Conservation (phyloP, 2,113 vertebrate genomes). For the Vulpes lagopus region DNA sequence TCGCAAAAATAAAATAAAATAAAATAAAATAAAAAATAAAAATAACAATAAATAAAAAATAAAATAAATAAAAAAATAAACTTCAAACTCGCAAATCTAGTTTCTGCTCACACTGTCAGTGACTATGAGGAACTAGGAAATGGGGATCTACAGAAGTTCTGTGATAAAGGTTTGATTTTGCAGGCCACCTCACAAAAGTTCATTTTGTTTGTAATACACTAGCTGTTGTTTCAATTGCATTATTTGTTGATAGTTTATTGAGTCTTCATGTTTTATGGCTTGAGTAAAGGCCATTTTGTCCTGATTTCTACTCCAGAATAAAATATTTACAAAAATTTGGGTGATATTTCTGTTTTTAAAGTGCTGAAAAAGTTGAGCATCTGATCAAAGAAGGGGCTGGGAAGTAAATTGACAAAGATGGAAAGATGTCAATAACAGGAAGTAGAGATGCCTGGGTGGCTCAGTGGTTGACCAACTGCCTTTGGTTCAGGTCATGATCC, state of each 20-base stretch:
- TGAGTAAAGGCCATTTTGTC: not conserved
- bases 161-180: not conserved
- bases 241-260: not conserved
- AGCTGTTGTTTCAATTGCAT: constrained; percentile 18
- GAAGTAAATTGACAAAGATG: not conserved
- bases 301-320: constrained; percentile 2
- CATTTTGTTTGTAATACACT: not conserved
- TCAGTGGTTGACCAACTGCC: too few relatives aligned
- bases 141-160: not conserved
- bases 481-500: too few relatives aligned
- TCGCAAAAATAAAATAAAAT: not conserved
- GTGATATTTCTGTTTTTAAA: not conserved
- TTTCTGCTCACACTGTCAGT: not conserved
- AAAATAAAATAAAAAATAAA: too few relatives aligned
- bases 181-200: not conserved
- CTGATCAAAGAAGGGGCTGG: not conserved
- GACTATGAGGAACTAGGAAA: not conserved
- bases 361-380: not conserved
- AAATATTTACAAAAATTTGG: not conserved
- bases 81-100: not conserved
- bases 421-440: not conserved
- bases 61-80: not conserved
- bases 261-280: not conserved
- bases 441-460: too few relatives aligned
- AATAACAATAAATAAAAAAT: too few relatives aligned